Evolutionary conservation across 2,113 vertebrate genomes (phyloP).

Genomic region (Stomatorhinus ivindoensis): DNA sequence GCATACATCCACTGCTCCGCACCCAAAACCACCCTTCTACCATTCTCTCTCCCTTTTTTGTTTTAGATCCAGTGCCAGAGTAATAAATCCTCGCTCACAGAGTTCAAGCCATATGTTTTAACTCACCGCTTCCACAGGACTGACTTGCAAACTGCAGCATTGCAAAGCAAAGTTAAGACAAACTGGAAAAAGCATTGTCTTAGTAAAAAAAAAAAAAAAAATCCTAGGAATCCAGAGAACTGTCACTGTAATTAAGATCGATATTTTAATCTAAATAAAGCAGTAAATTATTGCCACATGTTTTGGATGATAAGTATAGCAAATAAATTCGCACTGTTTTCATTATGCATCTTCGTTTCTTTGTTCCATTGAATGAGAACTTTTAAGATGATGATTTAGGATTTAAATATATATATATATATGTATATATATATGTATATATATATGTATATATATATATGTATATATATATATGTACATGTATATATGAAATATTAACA

Average conservation of each 20-base stretch:
- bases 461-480: no score
- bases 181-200: constrained; percentile 5
- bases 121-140: constrained; percentile 28
- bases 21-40: background rate
- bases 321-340: background rate
- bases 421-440: background rate
- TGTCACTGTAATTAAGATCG: background rate
- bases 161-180: background rate
- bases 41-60: constrained; percentile 21
- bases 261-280: constrained; percentile 5
- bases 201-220: background rate
- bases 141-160: constrained; percentile 32
- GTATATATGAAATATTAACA: background rate
- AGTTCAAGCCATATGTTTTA: constrained; percentile 28
- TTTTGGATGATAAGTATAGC: background rate
- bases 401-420: background rate
- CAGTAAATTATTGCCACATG: background rate
- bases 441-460: no score
- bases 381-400: background rate
- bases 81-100: constrained; percentile 47
- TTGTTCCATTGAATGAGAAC: background rate
- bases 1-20: background rate
- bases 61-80: constrained; percentile 40
- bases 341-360: background rate
- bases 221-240: background rate